Percentiles rank a stretch among this genome's conserved stretches.
Conservation (phyloP, 2,888 invertebrate genomes). For the Caenorhabditis wallacei region DNA sequence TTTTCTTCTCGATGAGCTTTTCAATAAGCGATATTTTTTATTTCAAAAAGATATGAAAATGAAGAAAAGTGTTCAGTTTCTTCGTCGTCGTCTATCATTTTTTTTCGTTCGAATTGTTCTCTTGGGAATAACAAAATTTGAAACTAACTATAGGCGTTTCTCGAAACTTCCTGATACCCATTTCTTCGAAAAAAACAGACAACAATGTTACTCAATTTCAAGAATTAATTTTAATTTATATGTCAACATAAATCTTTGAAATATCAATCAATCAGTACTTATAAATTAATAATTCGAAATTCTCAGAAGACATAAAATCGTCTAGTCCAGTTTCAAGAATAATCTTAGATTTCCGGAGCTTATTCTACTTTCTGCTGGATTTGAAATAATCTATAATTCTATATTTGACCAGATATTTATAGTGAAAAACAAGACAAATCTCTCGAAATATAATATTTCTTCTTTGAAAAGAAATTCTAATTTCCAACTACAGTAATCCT, state of each 20-base stretch:
- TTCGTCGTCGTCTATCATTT: constrained; percentile 19
- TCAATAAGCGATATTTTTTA: constrained; percentile 8
- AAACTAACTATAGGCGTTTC: constrained; percentile 38
- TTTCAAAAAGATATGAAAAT: background rate
- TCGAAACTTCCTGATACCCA: constrained; percentile 27
- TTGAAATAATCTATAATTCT: too few relatives aligned
- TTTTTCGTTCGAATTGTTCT: constrained; percentile 37
- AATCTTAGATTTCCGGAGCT: too few relatives aligned
- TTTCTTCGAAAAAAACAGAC: constrained; percentile 3
- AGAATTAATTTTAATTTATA: background rate
- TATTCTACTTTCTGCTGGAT: too few relatives aligned
- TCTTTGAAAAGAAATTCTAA: background rate
- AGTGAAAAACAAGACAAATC: too few relatives aligned
- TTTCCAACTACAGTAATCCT: constrained; percentile 2
- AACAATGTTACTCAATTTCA: background rate
- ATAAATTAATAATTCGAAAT: background rate
- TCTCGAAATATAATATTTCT: background rate
- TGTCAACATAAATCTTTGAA: background rate
- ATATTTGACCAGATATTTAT: too few relatives aligned
- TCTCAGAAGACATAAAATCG: background rate
- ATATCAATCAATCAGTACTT: background rate
- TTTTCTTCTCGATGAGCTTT: too few relatives aligned
- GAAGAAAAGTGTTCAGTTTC: constrained; percentile 8
- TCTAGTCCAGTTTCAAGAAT: background rate
- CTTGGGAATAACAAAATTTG: constrained; percentile 22